phyloP scores from a whole-genome alignment of 2,113 vertebrate species.

The Pionites leucogaster region DNA sequence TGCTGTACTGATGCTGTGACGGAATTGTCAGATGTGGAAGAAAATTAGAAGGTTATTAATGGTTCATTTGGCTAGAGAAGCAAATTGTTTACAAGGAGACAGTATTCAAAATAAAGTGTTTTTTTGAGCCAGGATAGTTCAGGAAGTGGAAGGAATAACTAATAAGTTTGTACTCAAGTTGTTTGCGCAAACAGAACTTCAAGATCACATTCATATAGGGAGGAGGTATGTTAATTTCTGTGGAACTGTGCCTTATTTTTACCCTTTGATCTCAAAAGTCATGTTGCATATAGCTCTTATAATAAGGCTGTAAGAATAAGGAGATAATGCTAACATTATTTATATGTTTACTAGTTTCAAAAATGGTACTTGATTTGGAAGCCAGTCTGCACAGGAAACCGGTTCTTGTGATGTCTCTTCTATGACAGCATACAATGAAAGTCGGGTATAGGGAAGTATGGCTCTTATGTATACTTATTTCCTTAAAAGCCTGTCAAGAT shows the following conservation, averaged over 20 bases:
- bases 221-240: neutral
- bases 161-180: neutral
- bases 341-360: neutral
- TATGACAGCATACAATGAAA: neutral
- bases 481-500: neutral
- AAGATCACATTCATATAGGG: neutral
- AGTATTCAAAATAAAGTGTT: neutral
- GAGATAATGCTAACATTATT: neutral
- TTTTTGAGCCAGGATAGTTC: neutral
- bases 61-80: neutral
- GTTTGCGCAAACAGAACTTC: neutral
- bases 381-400: neutral
- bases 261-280: neutral
- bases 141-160: neutral
- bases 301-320: neutral
- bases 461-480: neutral
- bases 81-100: neutral
- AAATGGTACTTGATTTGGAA: neutral
- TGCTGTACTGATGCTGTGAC: neutral
- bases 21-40: neutral
- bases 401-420: neutral
- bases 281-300: neutral
- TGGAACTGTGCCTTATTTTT: neutral
- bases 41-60: neutral
- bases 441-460: neutral